Evolutionary conservation across 2,888 invertebrate genomes (phyloP).

Genomic region (Drosophila paramelanica): DNA sequence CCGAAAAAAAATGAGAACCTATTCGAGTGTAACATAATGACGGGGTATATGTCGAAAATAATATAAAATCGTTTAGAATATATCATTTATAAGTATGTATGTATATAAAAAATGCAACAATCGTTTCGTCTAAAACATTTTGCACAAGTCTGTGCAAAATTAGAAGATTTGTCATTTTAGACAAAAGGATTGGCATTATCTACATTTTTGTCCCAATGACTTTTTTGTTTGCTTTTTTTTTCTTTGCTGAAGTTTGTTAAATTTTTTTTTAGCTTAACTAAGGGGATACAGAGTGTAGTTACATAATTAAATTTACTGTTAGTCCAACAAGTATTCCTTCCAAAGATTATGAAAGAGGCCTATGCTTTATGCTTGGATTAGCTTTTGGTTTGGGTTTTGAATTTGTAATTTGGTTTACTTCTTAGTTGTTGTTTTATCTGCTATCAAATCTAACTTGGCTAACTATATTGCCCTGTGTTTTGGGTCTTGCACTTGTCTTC

Average conservation of each 20-base stretch:
- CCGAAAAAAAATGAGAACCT: slow-evolving; percentile 55
- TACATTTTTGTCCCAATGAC: slow-evolving; percentile 59
- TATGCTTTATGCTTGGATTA: slow-evolving; percentile 12
- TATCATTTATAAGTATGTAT: slow-evolving; percentile 39
- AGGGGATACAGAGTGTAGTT: slow-evolving; percentile 85
- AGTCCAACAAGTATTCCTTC: slow-evolving; percentile 15
- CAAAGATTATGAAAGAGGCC: slow-evolving; percentile 21
- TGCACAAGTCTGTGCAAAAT: slow-evolving; percentile 56
- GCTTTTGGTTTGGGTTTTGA: slow-evolving; percentile 16
- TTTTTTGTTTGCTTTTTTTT: slow-evolving; percentile 16
- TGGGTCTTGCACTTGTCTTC: slow-evolving; percentile 74
- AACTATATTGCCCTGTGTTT: slow-evolving; percentile 43
- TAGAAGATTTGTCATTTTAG: slow-evolving; percentile 79
- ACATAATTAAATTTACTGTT: slow-evolving; percentile 70
- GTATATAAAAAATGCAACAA: slow-evolving; percentile 77
- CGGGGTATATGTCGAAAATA: slow-evolving; percentile 39
- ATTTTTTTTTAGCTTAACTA: slow-evolving; percentile 71
- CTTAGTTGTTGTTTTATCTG: slow-evolving; percentile 20
- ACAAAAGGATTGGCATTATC: slow-evolving; percentile 83
- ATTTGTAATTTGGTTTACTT: slow-evolving; percentile 25
- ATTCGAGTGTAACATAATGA: slow-evolving; percentile 47
- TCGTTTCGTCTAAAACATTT: slow-evolving; percentile 83
- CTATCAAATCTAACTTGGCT: slow-evolving; percentile 28
- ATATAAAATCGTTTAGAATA: slow-evolving; percentile 28
- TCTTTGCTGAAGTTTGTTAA: slow-evolving; percentile 26